A percentile compares a stretch with the other conserved stretches of the same genome.
These are phyloP conservation scores for Caenorhabditis doughertyi DNA, from an alignment of 2,888 invertebrate species.

Conservation along the genomic window DNA sequence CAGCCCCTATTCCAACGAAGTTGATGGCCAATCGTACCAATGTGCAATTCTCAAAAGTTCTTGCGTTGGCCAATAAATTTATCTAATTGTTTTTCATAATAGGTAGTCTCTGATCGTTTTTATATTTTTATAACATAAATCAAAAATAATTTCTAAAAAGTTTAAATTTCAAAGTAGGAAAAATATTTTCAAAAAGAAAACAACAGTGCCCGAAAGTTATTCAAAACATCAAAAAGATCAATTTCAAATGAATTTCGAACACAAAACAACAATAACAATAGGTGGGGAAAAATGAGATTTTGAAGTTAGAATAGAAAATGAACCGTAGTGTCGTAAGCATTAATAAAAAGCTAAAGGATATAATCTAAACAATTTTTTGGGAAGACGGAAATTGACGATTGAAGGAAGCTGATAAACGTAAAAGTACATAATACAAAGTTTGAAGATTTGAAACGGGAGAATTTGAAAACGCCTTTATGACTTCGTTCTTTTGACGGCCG, in stretches of 20 bases:
- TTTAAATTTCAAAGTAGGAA: neutral
- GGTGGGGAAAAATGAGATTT: constrained; percentile 21
- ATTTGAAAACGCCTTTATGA: neutral
- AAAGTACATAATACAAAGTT: neutral
- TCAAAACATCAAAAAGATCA: neutral
- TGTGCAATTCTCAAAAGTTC: constrained; percentile 80
- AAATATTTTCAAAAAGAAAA: constrained; percentile 11
- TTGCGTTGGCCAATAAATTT: constrained; percentile 82
- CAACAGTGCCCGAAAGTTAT: constrained; percentile 13
- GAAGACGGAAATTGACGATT: neutral
- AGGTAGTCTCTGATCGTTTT: constrained; percentile 27
- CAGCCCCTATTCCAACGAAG: constrained; percentile 92
- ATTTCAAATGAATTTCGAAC: constrained; percentile 1
- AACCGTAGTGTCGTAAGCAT: constrained; percentile 36
- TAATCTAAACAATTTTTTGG: neutral
- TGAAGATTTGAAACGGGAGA: neutral
- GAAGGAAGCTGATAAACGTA: neutral
- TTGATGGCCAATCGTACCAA: constrained; percentile 76
- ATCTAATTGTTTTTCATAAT: constrained; percentile 49
- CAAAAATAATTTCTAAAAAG: neutral
- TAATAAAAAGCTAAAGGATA: neutral
- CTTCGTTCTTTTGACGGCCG: constrained; percentile 25
- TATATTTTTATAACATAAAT: constrained; percentile 9
- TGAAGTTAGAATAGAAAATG: constrained; percentile 42
- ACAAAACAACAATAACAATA: constrained; percentile 41